Percentiles rank a stretch among this genome's conserved stretches.
Conservation (phyloP, 2,888 invertebrate species). For the Julus scandinavius region DNA sequence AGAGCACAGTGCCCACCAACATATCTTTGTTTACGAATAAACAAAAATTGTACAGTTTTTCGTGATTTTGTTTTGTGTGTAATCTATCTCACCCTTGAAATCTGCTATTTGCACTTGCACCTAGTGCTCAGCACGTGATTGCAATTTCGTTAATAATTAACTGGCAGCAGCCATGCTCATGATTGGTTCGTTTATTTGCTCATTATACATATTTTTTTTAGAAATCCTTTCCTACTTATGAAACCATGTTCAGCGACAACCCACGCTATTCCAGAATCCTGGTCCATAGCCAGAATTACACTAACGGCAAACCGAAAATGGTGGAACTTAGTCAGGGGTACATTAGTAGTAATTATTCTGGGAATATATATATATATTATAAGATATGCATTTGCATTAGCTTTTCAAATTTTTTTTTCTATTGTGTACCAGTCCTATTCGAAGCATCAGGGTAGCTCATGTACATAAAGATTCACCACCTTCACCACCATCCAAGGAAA, state of each 20-base stretch:
- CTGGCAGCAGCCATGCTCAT: not conserved
- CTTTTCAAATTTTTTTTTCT: not conserved
- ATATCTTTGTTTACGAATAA: no score
- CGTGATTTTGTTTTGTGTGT: not conserved
- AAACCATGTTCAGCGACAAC: conserved; percentile 72
- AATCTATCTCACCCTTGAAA: not conserved
- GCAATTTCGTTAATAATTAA: not conserved
- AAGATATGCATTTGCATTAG: not conserved
- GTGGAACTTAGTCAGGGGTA: conserved; percentile 17
- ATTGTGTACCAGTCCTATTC: conserved; percentile 15
- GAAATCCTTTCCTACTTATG: conserved; percentile 65
- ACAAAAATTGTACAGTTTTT: not conserved
- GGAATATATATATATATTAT: not conserved
- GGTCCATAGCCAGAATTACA: conserved; percentile 45
- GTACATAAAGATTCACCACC: not conserved
- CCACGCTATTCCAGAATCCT: conserved; percentile 30
- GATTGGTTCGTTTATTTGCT: conserved; percentile 64
- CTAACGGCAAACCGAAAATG: not conserved
- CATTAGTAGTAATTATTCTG: not conserved
- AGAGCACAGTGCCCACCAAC: no score
- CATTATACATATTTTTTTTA: conserved; percentile 57
- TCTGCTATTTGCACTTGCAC: not conserved
- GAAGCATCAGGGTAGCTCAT: conserved; percentile 45
- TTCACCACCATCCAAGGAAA: not conserved
- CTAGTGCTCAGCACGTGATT: not conserved